Percentiles rank a stretch among this genome's conserved stretches.
Evolutionary conservation across 2,113 vertebrate species (phyloP).

Genomic region (Lophura nycthemera): DNA sequence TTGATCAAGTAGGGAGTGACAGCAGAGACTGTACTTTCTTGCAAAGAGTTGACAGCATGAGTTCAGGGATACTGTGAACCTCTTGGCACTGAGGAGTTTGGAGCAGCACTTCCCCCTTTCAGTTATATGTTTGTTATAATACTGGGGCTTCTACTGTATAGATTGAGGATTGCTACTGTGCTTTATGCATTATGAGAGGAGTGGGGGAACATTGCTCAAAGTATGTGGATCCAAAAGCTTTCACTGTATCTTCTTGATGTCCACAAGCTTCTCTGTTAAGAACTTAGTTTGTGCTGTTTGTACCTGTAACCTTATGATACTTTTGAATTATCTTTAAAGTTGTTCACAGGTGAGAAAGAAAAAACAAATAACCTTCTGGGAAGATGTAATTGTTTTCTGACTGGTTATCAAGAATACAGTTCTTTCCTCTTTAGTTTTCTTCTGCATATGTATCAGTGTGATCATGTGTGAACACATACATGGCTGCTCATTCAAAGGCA

Average conservation of each 20-base stretch:
- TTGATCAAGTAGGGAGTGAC: neutral
- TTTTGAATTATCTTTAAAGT: neutral
- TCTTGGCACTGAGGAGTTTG: neutral
- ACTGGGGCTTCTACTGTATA: neutral
- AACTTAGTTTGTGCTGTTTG: neutral
- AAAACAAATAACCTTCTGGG: neutral
- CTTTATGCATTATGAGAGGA: neutral
- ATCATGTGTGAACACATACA: neutral
- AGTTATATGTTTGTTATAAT: neutral
- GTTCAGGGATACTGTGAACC: neutral
- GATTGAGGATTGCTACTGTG: neutral
- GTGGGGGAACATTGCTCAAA: neutral
- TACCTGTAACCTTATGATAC: neutral
- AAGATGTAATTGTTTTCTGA: neutral
- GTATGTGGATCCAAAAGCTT: neutral
- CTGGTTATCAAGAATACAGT: neutral
- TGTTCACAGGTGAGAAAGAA: neutral
- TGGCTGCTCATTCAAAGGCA: neutral
- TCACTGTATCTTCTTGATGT: neutral
- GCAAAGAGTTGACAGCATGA: neutral
- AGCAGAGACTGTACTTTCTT: neutral
- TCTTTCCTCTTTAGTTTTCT: neutral
- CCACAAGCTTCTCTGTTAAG: neutral
- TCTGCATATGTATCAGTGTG: accelerated
- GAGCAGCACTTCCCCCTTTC: neutral